Evolutionary conservation across 2,888 invertebrate genomes (phyloP), one percentile per base, ranked within the genome.

Genomic region (Hyppa rectilinea): DNA sequence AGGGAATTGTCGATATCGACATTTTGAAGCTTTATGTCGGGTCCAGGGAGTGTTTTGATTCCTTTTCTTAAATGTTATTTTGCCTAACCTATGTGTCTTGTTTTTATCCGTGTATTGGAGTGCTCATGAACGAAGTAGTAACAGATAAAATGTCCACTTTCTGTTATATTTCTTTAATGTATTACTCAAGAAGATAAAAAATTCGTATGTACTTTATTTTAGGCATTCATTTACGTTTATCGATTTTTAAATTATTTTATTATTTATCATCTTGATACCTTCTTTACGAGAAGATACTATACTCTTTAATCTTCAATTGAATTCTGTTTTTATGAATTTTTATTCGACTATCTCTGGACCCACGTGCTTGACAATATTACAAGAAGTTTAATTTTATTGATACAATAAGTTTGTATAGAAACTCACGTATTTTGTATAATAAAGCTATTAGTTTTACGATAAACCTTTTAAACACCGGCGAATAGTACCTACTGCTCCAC

Each of bases 371-470:
- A 65, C 70, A 74, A 53, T 76, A 63, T 77, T 55, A 59, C 58
- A 63, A 68, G 49, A 75, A 66, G 55, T 84, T 86, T 86, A 76
- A 78, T 83, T 86, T 84, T 81, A 81, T 75, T 56, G 53, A 80
- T 83, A 85, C 80, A 83, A 74, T 89, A 90, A 88, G 88, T 91
- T 89, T 91, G 92, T 92, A 92, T 90, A 92, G 85, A 91, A 84
- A 85, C 85, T 83, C 84, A 81, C 83, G 84, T 93, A 91, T 92
- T 92, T 91, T 93, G 92, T 93, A 92, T 91, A 89, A 89, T 89
- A 84, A 84, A 85, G 75, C 78, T 87, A 85, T 81, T 89, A 90
- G 87, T 85, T 89, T 88, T 85, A 88, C 77, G 70, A 73, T 74
- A 74, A 78, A 70, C 29, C 34, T 77, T 76, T 81, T 73, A 76